A percentile compares a stretch with the other conserved stretches of the same genome.
Conservation (phyloP, 2,888 invertebrate genomes). For the Pharmacophagus antenor region DNA sequence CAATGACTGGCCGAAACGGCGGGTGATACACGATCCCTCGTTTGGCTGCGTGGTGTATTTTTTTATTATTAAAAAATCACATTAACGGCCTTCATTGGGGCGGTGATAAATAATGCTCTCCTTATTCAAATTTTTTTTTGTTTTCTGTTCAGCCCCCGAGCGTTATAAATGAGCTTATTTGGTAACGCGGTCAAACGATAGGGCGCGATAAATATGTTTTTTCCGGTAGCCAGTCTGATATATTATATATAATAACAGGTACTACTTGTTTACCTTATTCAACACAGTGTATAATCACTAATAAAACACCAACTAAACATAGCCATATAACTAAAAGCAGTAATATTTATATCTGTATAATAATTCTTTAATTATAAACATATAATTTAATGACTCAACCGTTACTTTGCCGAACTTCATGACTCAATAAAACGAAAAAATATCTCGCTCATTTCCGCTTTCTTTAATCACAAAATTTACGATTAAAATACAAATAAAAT, state of each 20-base stretch:
- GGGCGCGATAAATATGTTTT: constrained; percentile 70
- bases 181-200: constrained; percentile 70
- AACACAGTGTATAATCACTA: not conserved
- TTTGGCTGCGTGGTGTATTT: constrained; percentile 73
- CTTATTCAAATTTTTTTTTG: constrained; percentile 81
- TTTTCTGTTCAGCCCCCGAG: constrained; percentile 75
- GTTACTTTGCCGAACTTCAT: too few relatives aligned
- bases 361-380: too few relatives aligned
- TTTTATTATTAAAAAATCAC: constrained; percentile 80
- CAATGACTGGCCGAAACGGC: constrained; percentile 78
- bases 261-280: not conserved
- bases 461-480: too few relatives aligned
- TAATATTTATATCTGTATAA: too few relatives aligned
- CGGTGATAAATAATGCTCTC: constrained; percentile 80
- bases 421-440: too few relatives aligned
- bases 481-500: too few relatives aligned
- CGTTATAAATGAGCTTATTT: constrained; percentile 81
- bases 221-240: constrained; percentile 13
- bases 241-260: constrained; percentile 1
- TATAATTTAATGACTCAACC: too few relatives aligned
- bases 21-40: constrained; percentile 81
- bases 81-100: constrained; percentile 81
- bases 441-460: too few relatives aligned
- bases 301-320: not conserved
- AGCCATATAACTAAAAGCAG: too few relatives aligned